These are phyloP conservation scores for Paracanthobrama guichenoti DNA, from an alignment of 2,113 vertebrate species.

Conservation along the genomic window DNA sequence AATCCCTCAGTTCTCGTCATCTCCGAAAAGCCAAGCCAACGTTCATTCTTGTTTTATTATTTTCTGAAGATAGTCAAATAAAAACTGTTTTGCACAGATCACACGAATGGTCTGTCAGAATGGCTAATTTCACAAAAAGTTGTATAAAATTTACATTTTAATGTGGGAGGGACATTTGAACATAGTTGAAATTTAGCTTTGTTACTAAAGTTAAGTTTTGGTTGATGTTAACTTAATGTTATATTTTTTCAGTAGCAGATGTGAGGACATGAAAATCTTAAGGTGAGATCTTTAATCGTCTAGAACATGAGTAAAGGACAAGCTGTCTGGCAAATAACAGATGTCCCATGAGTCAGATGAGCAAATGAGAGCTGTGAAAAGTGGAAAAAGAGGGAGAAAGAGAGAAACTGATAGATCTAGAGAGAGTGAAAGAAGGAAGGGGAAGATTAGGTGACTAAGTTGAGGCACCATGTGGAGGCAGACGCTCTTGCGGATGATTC, in stretches of 20 bases:
- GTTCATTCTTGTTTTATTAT: too few relatives aligned
- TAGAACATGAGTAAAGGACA: conserved; percentile 44
- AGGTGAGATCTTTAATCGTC: conserved; percentile 12
- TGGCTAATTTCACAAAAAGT: too few relatives aligned
- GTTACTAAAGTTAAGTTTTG: not conserved
- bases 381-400: conserved; percentile 48
- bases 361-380: conserved; percentile 51
- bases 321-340: conserved; percentile 65
- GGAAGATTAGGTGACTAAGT: conserved; percentile 52
- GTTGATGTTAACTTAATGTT: not conserved
- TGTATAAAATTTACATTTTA: not conserved
- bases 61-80: too few relatives aligned
- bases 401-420: conserved; percentile 31
- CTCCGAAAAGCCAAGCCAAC: too few relatives aligned
- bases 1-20: too few relatives aligned
- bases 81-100: too few relatives aligned
- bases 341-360: conserved; percentile 69
- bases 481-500: conserved; percentile 39
- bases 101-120: too few relatives aligned
- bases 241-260: not conserved
- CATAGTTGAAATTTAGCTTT: not conserved
- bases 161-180: not conserved
- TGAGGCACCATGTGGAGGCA: conserved; percentile 23
- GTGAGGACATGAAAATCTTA: conserved; percentile 18
- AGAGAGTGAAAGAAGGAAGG: conserved; percentile 33